Percentiles rank a stretch among this genome's conserved stretches.
These are phyloP conservation scores for Gadopsis marmoratus DNA, from an alignment of 2,797 vertebrate species.

Conservation along the genomic window DNA sequence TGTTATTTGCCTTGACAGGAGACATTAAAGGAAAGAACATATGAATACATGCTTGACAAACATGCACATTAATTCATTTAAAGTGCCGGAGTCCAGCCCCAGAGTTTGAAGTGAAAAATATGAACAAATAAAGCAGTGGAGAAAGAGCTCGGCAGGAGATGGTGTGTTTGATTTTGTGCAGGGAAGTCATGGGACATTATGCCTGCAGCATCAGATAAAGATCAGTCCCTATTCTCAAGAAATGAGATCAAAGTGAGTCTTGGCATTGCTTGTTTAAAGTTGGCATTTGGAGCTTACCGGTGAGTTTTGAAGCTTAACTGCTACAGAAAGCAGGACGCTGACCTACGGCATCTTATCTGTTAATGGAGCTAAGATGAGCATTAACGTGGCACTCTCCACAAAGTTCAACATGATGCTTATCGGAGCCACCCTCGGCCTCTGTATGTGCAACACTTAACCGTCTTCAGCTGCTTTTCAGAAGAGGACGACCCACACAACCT, in stretches of 20 bases:
- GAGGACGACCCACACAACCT: constrained; percentile 45
- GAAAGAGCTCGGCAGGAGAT: constrained; percentile 21
- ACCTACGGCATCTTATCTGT: constrained; percentile 34
- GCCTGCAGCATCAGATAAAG: constrained; percentile 57
- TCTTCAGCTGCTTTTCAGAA: constrained; percentile 52
- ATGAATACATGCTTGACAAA: constrained; percentile 58
- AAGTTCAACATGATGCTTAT: constrained; percentile 30
- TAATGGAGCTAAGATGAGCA: constrained; percentile 22
- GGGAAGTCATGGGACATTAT: constrained; percentile 33
- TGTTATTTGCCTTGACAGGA: constrained; percentile 40
- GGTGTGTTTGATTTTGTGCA: constrained; percentile 41
- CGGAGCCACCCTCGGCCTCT: constrained; percentile 32
- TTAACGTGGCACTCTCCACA: not conserved
- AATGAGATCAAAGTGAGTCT: constrained; percentile 50
- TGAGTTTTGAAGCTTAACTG: constrained; percentile 47
- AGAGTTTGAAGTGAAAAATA: constrained; percentile 41
- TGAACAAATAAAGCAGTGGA: constrained; percentile 27
- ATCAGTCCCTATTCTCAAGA: constrained; percentile 39
- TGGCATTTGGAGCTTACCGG: constrained; percentile 28
- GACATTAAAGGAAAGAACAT: constrained; percentile 28
- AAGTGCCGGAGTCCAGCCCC: constrained; percentile 78
- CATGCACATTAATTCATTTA: constrained; percentile 72
- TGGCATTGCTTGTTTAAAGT: constrained; percentile 32
- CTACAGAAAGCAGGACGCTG: constrained; percentile 7
- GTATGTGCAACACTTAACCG: constrained; percentile 28